These are phyloP conservation scores for Hypotaenidia philippensis DNA, from an alignment of 2,797 vertebrate species.

Conservation along the genomic window DNA sequence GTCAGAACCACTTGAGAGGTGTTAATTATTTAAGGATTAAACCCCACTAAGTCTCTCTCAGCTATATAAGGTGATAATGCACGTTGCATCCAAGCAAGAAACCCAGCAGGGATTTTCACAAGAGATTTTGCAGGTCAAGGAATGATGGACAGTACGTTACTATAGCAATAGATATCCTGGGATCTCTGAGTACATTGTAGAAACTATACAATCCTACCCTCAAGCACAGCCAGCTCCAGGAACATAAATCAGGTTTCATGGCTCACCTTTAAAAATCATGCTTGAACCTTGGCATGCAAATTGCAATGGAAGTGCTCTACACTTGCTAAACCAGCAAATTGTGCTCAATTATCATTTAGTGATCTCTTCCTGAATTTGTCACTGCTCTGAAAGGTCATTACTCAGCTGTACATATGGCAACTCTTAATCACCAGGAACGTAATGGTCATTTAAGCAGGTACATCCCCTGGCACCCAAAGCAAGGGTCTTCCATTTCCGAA, in stretches of 20 bases:
- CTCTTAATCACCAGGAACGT: slow-evolving; percentile 40
- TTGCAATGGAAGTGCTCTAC: background rate
- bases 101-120: slow-evolving; percentile 46
- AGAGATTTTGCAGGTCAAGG: slow-evolving; percentile 54
- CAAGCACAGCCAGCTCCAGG: background rate
- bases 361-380: slow-evolving; percentile 47
- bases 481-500: slow-evolving; percentile 24
- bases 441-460: slow-evolving; percentile 61
- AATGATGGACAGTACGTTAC: slow-evolving; percentile 70
- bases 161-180: slow-evolving; percentile 71
- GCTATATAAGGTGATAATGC: slow-evolving; percentile 58
- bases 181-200: slow-evolving; percentile 35
- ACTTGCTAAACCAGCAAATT: slow-evolving; percentile 58
- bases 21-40: slow-evolving; percentile 68
- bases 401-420: slow-evolving; percentile 26
- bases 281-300: slow-evolving; percentile 41
- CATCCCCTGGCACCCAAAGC: slow-evolving; percentile 11
- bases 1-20: slow-evolving; percentile 42
- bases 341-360: slow-evolving; percentile 42
- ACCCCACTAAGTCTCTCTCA: slow-evolving; percentile 44
- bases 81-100: slow-evolving; percentile 33
- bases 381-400: background rate
- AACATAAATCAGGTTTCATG: slow-evolving; percentile 41
- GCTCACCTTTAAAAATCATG: slow-evolving; percentile 34
- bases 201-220: background rate